A percentile compares a stretch with the other conserved stretches of the same genome.
These are phyloP conservation scores for pig (Sus scrofa) DNA, from an alignment of 2,113 vertebrate genomes.

Conservation along the genomic window DNA sequence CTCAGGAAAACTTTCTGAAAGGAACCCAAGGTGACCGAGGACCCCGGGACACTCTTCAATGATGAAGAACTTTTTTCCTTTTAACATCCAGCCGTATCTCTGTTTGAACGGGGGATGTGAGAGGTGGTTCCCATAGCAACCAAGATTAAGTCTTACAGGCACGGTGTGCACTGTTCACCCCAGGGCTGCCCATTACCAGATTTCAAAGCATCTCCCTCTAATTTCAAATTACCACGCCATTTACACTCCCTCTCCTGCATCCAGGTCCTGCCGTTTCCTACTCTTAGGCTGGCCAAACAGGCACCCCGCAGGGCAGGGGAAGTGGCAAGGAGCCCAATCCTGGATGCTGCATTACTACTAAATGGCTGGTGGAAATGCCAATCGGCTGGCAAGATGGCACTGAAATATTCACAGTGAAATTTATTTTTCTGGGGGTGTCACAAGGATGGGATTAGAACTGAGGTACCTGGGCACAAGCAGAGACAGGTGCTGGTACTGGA, in stretches of 20 bases:
- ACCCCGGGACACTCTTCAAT: not conserved
- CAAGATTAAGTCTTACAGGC: slow-evolving; percentile 65
- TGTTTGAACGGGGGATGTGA: slow-evolving; percentile 54
- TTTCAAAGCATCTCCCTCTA: slow-evolving; percentile 59
- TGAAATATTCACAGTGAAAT: not conserved
- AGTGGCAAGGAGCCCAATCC: not conserved
- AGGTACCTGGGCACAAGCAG: slow-evolving; percentile 1
- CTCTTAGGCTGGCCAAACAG: not conserved
- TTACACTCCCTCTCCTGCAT: slow-evolving; percentile 26
- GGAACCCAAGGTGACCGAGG: slow-evolving; percentile 21
- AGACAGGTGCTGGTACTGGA: not conserved
- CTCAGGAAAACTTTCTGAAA: slow-evolving; percentile 28
- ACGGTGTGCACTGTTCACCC: slow-evolving; percentile 32
- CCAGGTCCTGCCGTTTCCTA: slow-evolving; percentile 24
- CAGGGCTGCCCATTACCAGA: slow-evolving; percentile 68
- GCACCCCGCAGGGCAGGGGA: not conserved
- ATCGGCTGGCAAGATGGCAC: not conserved
- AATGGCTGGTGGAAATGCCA: slow-evolving; percentile 28
- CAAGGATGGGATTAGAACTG: not conserved
- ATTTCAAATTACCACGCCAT: slow-evolving; percentile 62
- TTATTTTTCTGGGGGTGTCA: slow-evolving; percentile 26
- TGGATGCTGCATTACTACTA: not conserved
- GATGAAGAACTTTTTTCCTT: not conserved
- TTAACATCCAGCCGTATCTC: slow-evolving; percentile 43
- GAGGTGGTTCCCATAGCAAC: slow-evolving; percentile 81